Percentiles rank a stretch among this genome's conserved stretches.
phyloP scores from a whole-genome alignment of 2,113 vertebrate genomes.

The Bubo scandiacus region DNA sequence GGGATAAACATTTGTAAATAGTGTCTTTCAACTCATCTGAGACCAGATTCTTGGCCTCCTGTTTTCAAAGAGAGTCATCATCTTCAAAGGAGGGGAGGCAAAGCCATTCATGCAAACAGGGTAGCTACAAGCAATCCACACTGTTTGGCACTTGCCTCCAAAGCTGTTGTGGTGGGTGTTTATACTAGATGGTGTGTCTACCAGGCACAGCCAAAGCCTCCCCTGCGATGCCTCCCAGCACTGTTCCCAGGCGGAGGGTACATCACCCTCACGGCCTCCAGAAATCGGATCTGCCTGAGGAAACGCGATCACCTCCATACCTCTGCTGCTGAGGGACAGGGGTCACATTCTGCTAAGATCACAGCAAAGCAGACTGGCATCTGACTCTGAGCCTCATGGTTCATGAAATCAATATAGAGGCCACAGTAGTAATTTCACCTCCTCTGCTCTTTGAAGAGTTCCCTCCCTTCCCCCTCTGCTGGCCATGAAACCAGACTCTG shows the following conservation, averaged over 20 bases:
- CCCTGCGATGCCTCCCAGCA: background rate
- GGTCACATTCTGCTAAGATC: constrained; percentile 32
- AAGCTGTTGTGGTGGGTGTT: background rate
- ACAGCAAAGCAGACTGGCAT: constrained; percentile 8
- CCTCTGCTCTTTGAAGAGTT: background rate
- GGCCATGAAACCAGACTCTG: background rate
- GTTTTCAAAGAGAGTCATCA: background rate
- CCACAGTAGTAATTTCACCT: background rate
- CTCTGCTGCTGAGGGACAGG: constrained; percentile 1
- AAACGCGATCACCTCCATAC: background rate
- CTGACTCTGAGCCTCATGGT: background rate
- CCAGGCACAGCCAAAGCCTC: background rate
- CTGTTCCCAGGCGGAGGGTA: background rate
- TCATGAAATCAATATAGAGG: constrained; percentile 3
- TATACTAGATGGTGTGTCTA: background rate
- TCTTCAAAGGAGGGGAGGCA: constrained; percentile 7
- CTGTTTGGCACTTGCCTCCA: background rate
- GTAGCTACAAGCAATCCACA: background rate
- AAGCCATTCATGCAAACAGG: background rate
- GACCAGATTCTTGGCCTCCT: background rate
- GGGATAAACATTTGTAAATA: constrained; percentile 38
- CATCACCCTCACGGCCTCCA: background rate
- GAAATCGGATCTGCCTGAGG: background rate
- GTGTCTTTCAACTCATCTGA: background rate
- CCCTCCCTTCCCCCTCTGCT: background rate